A percentile compares a stretch with the other conserved stretches of the same genome.
phyloP scores from a whole-genome alignment of 2,113 vertebrate species.

The Clarias macrocephalus region DNA sequence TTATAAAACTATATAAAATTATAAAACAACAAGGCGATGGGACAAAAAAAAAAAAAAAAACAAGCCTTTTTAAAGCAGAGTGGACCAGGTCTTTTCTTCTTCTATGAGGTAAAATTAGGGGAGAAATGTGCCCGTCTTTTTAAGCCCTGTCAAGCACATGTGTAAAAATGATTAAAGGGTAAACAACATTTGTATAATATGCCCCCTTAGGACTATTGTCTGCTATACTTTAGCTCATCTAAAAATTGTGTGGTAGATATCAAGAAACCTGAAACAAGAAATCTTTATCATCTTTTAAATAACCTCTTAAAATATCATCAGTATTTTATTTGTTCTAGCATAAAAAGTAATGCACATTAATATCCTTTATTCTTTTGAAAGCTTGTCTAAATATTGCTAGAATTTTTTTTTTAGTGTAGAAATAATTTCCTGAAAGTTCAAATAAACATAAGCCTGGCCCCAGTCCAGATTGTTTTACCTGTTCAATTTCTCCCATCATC shows the following conservation, averaged over 20 bases:
- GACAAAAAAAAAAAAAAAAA: neutral
- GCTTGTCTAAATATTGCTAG: neutral
- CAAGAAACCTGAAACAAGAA: neutral
- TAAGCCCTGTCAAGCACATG: too few relatives aligned
- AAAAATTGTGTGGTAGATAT: too few relatives aligned
- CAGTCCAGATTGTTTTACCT: slow-evolving; percentile 35
- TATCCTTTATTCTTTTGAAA: neutral
- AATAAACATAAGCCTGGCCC: neutral
- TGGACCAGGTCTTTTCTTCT: too few relatives aligned
- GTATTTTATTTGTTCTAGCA: neutral
- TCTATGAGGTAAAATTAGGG: too few relatives aligned
- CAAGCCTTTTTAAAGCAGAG: too few relatives aligned
- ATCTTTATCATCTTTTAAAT: too few relatives aligned
- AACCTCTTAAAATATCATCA: neutral
- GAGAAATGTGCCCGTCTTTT: too few relatives aligned
- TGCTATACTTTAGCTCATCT: too few relatives aligned
- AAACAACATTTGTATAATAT: too few relatives aligned
- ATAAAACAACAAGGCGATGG: neutral
- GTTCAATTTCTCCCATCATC: slow-evolving; percentile 61
- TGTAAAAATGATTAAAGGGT: too few relatives aligned
- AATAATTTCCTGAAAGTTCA: neutral
- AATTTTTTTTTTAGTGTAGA: neutral
- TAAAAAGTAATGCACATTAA: neutral
- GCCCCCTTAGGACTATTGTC: too few relatives aligned
- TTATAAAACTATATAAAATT: neutral